Conservation (phyloP, 2,888 invertebrate species). For the Rhyacophila evoluta region DNA sequence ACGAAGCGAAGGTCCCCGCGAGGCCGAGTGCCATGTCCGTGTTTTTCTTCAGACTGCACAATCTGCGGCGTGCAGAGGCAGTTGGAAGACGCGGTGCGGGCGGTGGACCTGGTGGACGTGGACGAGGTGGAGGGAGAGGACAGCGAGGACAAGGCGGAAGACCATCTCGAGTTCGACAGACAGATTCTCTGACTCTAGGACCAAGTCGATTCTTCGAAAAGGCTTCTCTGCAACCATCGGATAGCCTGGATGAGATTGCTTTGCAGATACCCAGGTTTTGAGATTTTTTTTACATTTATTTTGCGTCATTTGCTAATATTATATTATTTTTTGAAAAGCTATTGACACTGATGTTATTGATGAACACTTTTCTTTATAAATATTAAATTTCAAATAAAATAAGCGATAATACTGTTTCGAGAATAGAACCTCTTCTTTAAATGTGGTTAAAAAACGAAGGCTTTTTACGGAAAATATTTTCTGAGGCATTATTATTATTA, state of each 20-base stretch:
- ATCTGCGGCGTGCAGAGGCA: constrained; percentile 88
- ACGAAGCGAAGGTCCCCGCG: neutral
- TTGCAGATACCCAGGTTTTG: constrained; percentile 90
- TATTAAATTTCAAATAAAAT: no score
- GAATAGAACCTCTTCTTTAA: no score
- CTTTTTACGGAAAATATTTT: no score
- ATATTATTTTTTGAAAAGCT: neutral
- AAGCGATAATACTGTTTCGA: no score
- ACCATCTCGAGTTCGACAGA: constrained; percentile 29
- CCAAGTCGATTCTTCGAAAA: constrained; percentile 88
- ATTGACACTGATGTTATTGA: neutral
- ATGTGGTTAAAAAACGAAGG: no score
- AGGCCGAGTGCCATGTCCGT: constrained; percentile 82
- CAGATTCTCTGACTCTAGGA: constrained; percentile 76
- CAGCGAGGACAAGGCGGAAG: neutral
- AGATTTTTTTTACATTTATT: neutral
- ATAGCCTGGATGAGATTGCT: constrained; percentile 92
- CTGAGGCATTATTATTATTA: no score
- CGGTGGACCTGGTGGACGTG: constrained; percentile 57
- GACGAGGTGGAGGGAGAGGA: constrained; percentile 56
- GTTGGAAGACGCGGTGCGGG: constrained; percentile 70
- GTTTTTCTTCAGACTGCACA: constrained; percentile 96
- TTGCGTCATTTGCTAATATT: constrained; percentile 56
- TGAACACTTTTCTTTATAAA: neutral
- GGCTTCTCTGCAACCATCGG: constrained; percentile 85